Percentiles rank a stretch among this genome's conserved stretches.
Conservation (phyloP, 92 coral and sea anemone species). For the Galaxea fascicularis region DNA sequence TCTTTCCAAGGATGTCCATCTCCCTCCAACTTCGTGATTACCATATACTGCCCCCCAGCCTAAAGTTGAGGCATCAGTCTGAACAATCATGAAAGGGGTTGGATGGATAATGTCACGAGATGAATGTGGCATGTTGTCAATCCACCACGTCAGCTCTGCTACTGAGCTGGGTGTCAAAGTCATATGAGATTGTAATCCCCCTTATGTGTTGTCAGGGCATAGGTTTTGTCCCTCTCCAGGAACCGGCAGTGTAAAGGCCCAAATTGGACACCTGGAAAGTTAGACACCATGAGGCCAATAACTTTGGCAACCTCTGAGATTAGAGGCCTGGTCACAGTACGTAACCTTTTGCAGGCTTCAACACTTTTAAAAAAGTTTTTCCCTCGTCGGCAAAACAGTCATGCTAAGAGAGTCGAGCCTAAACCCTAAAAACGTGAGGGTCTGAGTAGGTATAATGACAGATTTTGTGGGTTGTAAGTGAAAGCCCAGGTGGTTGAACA, state of each 20-base stretch:
- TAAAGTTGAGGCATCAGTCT: no score
- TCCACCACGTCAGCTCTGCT: conserved; percentile 48
- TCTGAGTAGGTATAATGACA: conserved; percentile 26
- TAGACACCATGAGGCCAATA: no score
- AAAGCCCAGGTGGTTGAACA: no score
- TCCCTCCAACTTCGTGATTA: conserved; percentile 35
- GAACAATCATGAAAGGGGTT: neutral
- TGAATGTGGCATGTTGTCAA: conserved; percentile 24
- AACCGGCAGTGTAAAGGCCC: no score
- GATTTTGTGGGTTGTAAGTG: neutral
- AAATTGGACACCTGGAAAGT: no score
- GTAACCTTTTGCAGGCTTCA: no score
- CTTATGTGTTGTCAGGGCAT: neutral
- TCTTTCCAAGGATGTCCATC: conserved; percentile 55
- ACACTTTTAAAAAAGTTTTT: no score
- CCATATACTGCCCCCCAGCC: conserved; percentile 56
- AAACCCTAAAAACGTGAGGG: neutral
- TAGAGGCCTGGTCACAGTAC: no score
- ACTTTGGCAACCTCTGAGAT: no score
- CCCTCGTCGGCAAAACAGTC: no score
- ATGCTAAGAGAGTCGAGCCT: no score
- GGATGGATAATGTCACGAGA: conserved; percentile 18
- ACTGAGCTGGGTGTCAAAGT: no score
- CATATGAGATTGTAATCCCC: neutral
- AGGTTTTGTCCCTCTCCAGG: neutral